Percentiles rank a stretch among this genome's conserved stretches.
Evolutionary conservation across 2,113 vertebrate genomes (phyloP).

Genomic region (Anoplopoma fimbria): DNA sequence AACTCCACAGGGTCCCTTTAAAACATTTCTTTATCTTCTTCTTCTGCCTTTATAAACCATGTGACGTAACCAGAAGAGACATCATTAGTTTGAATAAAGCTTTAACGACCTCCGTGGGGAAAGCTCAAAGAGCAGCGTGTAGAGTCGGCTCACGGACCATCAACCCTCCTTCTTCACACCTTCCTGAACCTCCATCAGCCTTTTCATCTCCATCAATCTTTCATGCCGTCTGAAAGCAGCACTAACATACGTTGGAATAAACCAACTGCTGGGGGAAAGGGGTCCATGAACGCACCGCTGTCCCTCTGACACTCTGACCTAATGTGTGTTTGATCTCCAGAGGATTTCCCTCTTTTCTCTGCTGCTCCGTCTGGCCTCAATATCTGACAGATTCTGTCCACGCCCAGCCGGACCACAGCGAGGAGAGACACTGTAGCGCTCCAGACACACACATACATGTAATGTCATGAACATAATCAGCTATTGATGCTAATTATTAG

Average conservation of each 20-base stretch:
- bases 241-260: constrained; percentile 22
- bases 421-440: constrained; percentile 10
- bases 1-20: not conserved
- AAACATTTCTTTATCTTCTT: not conserved
- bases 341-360: constrained; percentile 26
- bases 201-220: constrained; percentile 66
- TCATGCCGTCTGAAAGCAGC: constrained; percentile 51
- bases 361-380: constrained; percentile 52
- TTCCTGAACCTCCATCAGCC: constrained; percentile 35
- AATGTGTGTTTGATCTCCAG: constrained; percentile 53
- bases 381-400: constrained; percentile 48
- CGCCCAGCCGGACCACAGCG: constrained; percentile 23
- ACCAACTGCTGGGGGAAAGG: not conserved
- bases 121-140: not conserved
- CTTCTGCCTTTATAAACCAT: not conserved
- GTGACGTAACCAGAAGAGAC: not conserved
- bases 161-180: not conserved
- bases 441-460: not conserved
- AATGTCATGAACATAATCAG: too few relatives aligned
- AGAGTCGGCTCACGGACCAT: too few relatives aligned
- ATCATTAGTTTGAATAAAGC: too few relatives aligned
- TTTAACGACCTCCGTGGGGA: not conserved
- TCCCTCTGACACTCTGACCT: constrained; percentile 32
- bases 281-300: constrained; percentile 44
- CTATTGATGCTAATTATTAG: too few relatives aligned